A percentile compares a stretch with the other conserved stretches of the same genome.
These are phyloP conservation scores for Noturus placidus DNA, from an alignment of 2,113 vertebrate species.

Conservation along the genomic window DNA sequence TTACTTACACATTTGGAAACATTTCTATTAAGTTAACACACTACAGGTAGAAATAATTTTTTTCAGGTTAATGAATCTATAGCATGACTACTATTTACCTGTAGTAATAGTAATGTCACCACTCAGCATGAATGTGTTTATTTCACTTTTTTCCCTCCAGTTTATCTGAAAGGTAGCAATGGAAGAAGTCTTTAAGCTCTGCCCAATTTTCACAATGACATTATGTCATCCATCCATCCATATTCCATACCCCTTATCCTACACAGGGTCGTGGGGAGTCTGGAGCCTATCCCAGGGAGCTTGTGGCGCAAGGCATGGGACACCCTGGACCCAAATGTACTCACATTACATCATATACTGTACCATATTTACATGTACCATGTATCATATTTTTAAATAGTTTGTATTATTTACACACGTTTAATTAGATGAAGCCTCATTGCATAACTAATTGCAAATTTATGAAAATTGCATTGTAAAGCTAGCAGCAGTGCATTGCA, in stretches of 20 bases:
- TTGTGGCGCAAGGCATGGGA: no score
- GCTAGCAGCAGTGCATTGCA: background rate
- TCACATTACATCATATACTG: background rate
- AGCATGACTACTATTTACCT: background rate
- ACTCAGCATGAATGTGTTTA: background rate
- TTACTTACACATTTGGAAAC: background rate
- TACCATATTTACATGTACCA: no score
- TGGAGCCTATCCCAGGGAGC: no score
- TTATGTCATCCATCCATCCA: no score
- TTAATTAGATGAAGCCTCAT: background rate
- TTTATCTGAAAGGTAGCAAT: background rate
- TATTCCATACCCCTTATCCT: no score
- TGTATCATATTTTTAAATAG: no score
- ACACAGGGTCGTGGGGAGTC: no score
- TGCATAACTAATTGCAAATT: background rate
- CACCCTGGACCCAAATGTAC: no score
- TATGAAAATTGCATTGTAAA: background rate
- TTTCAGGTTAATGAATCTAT: background rate
- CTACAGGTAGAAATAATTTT: background rate
- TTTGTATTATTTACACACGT: background rate
- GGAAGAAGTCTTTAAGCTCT: background rate
- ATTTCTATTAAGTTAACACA: conserved; percentile 49
- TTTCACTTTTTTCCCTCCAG: background rate
- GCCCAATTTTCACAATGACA: background rate
- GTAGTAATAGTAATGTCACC: background rate